Evolutionary conservation across 64 coral and sea anemone genomes (phyloP).

Genomic region (Orbicella faveolata): DNA sequence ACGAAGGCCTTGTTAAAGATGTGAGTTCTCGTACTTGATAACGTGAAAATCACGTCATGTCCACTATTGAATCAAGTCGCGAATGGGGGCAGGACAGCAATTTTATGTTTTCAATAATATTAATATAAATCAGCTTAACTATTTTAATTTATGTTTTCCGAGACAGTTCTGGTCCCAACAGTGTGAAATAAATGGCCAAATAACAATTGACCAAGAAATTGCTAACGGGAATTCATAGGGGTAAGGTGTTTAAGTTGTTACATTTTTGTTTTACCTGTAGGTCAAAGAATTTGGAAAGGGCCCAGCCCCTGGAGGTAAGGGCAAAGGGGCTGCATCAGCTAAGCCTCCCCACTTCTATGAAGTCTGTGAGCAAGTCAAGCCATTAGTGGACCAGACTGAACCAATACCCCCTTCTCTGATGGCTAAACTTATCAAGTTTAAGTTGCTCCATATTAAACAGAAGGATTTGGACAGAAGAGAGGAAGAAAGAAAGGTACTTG

Average conservation of each 20-base stretch:
- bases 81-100: too few species aligned
- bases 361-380: conserved; percentile 94
- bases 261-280: conserved; percentile 14
- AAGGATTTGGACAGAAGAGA: conserved; percentile 94
- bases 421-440: conserved; percentile 95
- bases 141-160: too few species aligned
- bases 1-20: conserved; percentile 88
- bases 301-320: conserved; percentile 68
- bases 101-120: too few species aligned
- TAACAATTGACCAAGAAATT: too few species aligned
- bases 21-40: conserved; percentile 34
- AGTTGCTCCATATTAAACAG: conserved; percentile 81
- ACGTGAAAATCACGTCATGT: too few species aligned
- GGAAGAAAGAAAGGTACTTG: conserved; percentile 80
- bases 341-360: conserved; percentile 86
- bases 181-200: not conserved
- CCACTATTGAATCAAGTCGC: too few species aligned
- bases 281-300: conserved; percentile 87
- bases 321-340: conserved; percentile 71
- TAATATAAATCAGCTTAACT: too few species aligned
- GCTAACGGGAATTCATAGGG: too few species aligned
- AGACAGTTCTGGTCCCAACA: too few species aligned
- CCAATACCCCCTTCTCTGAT: conserved; percentile 64
- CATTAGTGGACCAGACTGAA: conserved; percentile 90
- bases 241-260: not conserved